A percentile compares a stretch with the other conserved stretches of the same genome.
phyloP scores from a whole-genome alignment of 1,140 invertebrate genomes.

The Micrasema longulum region DNA sequence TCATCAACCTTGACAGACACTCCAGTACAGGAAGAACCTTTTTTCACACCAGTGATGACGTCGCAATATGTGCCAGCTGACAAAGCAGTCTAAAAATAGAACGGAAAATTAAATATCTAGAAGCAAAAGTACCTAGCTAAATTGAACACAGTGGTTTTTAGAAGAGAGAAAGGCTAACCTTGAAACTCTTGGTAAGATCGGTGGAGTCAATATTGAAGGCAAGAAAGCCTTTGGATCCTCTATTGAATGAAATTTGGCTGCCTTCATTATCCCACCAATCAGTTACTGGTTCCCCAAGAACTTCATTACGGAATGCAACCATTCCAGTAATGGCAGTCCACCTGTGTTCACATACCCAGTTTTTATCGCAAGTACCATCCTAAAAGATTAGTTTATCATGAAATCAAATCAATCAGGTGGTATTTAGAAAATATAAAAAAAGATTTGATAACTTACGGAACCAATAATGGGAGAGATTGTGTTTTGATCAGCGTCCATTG shows the following conservation, averaged over 20 bases:
- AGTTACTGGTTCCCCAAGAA: constrained; percentile 65
- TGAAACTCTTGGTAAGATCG: constrained; percentile 69
- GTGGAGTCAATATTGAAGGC: constrained; percentile 76
- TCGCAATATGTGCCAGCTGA: constrained; percentile 87
- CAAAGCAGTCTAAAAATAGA: constrained; percentile 69
- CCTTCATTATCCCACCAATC: constrained; percentile 84
- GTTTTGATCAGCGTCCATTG: constrained; percentile 71
- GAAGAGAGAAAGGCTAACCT: too few relatives aligned
- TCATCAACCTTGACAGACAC: constrained; percentile 75
- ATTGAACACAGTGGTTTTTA: too few relatives aligned
- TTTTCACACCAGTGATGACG: constrained; percentile 80
- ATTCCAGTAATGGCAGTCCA: constrained; percentile 90
- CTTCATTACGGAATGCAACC: constrained; percentile 82
- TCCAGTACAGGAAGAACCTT: constrained; percentile 76
- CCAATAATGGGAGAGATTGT: constrained; percentile 73
- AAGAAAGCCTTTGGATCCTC: constrained; percentile 79
- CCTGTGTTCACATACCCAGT: constrained; percentile 93
- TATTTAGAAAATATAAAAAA: too few relatives aligned
- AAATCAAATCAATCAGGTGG: too few relatives aligned
- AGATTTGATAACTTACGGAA: constrained; percentile 56
- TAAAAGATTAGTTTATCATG: too few relatives aligned
- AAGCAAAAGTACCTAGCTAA: too few relatives aligned
- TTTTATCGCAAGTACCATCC: constrained; percentile 76
- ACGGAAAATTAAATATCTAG: too few relatives aligned
- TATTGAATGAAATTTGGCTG: constrained; percentile 84